These are phyloP conservation scores for Atta cephalotes DNA, from an alignment of 1,140 invertebrate species.

Conservation along the genomic window DNA sequence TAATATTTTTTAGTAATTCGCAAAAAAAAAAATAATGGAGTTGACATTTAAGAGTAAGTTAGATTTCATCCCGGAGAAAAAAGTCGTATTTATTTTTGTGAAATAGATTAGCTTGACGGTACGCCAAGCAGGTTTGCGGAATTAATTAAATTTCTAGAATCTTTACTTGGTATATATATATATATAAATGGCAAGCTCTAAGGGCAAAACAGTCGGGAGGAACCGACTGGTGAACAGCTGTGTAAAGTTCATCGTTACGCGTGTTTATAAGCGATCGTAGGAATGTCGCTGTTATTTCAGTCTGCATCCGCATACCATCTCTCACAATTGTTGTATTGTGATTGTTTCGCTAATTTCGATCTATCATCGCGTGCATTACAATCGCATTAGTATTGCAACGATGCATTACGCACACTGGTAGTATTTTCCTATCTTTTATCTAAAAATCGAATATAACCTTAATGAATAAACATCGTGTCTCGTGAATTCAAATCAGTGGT, in stretches of 20 bases:
- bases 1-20: constrained; percentile 20
- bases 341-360: constrained; percentile 38
- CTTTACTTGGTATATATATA: constrained; percentile 12
- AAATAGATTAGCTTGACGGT: constrained; percentile 44
- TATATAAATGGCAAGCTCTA: constrained; percentile 20
- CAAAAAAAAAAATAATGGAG: not conserved
- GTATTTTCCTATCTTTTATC: constrained; percentile 1
- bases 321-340: constrained; percentile 35
- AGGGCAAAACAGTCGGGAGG: not conserved
- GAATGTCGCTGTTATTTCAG: constrained; percentile 49
- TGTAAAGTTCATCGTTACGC: constrained; percentile 48
- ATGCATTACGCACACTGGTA: not conserved
- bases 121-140: constrained; percentile 28
- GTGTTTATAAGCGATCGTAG: constrained; percentile 56
- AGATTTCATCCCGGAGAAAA: not conserved
- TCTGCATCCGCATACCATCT: constrained; percentile 33
- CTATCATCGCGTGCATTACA: constrained; percentile 1
- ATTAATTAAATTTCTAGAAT: constrained; percentile 59
- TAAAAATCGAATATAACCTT: constrained; percentile 13
- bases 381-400: not conserved
- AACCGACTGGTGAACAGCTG: constrained; percentile 34
- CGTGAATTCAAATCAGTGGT: not conserved
- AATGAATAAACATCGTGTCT: constrained; percentile 14
- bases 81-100: constrained; percentile 30
- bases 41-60: constrained; percentile 39